Evolutionary conservation across 2,888 invertebrate species (phyloP).

Genomic region (Drosophila mettleri): DNA sequence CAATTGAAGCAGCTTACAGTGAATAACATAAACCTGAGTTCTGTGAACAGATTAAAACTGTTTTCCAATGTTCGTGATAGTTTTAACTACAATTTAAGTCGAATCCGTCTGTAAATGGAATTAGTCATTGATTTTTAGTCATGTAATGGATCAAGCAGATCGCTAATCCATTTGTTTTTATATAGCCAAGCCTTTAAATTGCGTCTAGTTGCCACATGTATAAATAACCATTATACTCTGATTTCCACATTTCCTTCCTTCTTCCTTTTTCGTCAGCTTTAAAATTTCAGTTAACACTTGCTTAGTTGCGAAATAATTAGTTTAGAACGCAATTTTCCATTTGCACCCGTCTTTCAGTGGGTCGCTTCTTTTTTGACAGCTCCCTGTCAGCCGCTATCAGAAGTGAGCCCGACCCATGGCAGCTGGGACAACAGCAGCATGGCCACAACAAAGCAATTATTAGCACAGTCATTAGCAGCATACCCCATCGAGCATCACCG

Average conservation of each 20-base stretch:
- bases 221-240: background rate
- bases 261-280: background rate
- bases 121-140: background rate
- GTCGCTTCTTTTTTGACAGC: constrained; percentile 19
- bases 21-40: background rate
- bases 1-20: background rate
- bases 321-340: constrained; percentile 8
- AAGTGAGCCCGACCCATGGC: constrained; percentile 25
- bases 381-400: background rate
- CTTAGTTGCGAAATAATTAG: constrained; percentile 1
- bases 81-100: no score
- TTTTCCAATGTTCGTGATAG: background rate
- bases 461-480: constrained; percentile 68
- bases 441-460: constrained; percentile 69
- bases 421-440: constrained; percentile 32
- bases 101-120: background rate
- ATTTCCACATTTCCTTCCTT: background rate
- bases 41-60: background rate
- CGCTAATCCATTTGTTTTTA: background rate
- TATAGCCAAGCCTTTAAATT: no score
- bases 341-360: background rate
- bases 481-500: constrained; percentile 14
- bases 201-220: no score
- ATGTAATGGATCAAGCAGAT: background rate
- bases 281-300: background rate